Evolutionary conservation across 1,140 invertebrate species (phyloP).

Genomic region (Rhagoletis pomonella): DNA sequence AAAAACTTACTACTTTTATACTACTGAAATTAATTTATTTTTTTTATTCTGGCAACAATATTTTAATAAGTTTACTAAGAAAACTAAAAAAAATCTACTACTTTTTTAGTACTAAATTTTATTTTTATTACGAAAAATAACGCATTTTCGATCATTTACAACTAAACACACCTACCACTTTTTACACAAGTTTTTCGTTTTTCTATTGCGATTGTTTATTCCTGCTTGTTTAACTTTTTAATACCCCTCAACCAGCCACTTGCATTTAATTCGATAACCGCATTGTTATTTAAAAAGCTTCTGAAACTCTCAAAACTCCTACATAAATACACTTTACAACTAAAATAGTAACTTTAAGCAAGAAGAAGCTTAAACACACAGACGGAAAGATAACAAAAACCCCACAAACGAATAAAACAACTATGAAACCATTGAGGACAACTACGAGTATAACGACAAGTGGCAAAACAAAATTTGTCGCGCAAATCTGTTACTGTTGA

Average conservation of each 20-base stretch:
- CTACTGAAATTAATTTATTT: no score
- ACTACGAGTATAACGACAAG: not conserved
- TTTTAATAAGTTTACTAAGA: no score
- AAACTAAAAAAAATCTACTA: no score
- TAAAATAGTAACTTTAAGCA: constrained; percentile 4
- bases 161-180: no score
- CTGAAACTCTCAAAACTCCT: not conserved
- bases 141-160: no score
- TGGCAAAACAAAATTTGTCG: constrained; percentile 10
- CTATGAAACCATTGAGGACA: not conserved
- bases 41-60: no score
- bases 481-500: not conserved
- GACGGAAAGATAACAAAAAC: not conserved
- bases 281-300: not conserved
- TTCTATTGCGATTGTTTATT: no score
- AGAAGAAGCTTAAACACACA: not conserved
- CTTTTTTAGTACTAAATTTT: no score
- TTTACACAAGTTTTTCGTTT: no score
- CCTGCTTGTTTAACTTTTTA: not conserved
- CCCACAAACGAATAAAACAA: constrained; percentile 3
- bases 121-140: no score
- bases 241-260: not conserved
- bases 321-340: constrained; percentile 22
- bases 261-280: not conserved
- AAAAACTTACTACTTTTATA: no score